These are phyloP conservation scores for Pyralis farinalis DNA, from an alignment of 2,888 invertebrate genomes.

Conservation along the genomic window DNA sequence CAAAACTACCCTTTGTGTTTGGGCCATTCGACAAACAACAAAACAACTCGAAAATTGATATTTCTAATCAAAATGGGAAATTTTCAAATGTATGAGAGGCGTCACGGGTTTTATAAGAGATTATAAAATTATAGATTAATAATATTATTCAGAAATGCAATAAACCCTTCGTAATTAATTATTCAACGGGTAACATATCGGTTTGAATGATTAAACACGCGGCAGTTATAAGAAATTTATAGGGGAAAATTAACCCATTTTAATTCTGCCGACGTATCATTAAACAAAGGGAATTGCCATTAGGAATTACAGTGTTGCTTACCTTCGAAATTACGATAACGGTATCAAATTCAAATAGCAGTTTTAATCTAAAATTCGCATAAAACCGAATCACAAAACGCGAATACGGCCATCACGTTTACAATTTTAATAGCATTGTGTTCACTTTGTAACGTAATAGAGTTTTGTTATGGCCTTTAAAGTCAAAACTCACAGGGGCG, in stretches of 20 bases:
- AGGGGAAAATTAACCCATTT: slow-evolving; percentile 21
- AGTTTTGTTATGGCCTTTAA: too few species aligned
- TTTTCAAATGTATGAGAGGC: too few species aligned
- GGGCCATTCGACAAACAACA: too few species aligned
- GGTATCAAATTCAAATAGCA: background rate
- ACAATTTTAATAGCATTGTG: background rate
- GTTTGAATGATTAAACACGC: slow-evolving; percentile 14
- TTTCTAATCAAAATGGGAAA: too few species aligned
- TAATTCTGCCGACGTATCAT: slow-evolving; percentile 19
- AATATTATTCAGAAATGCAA: too few species aligned
- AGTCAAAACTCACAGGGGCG: too few species aligned
- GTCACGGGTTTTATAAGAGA: too few species aligned
- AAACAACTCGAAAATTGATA: too few species aligned
- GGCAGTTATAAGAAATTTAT: slow-evolving; percentile 24
- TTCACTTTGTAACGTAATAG: background rate
- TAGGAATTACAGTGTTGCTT: slow-evolving; percentile 2
- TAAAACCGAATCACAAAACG: slow-evolving; percentile 1
- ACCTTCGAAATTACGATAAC: too few species aligned
- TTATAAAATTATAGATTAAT: too few species aligned
- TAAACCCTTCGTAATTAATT: slow-evolving; percentile 15
- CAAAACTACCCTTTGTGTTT: too few species aligned
- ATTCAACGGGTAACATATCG: slow-evolving; percentile 19
- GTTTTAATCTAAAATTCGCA: background rate
- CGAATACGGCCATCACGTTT: background rate
- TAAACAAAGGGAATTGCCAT: slow-evolving; percentile 21